A percentile compares a stretch with the other conserved stretches of the same genome.
Conservation (phyloP, 2,888 invertebrate genomes). For the Cryptocephalus moraei region DNA sequence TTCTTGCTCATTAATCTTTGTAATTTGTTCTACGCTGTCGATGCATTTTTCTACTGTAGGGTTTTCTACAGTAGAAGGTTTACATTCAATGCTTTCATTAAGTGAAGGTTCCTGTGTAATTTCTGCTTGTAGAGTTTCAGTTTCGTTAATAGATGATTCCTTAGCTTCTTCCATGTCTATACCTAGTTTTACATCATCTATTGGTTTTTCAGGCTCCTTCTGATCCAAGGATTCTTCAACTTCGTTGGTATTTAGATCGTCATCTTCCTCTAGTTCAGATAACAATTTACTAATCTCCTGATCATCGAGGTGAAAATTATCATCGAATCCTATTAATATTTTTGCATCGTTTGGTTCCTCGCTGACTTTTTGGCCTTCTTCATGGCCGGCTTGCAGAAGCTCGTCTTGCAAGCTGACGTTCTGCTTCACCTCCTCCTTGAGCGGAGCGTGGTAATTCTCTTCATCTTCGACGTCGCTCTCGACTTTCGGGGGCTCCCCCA, state of each 20-base stretch:
- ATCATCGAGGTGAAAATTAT: constrained; percentile 27
- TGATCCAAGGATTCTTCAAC: constrained; percentile 1
- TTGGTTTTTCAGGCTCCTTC: not conserved
- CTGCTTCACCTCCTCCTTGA: not conserved
- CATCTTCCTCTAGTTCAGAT: constrained; percentile 11
- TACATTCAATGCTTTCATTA: not conserved
- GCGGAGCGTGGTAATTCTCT: not conserved
- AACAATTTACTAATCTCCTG: constrained; percentile 10
- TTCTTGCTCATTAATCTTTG: no score
- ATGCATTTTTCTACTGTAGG: not conserved
- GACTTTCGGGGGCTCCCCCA: not conserved
- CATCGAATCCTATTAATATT: constrained; percentile 25
- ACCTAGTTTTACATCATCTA: not conserved
- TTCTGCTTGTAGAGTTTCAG: not conserved
- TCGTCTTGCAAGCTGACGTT: not conserved
- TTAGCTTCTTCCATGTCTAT: not conserved
- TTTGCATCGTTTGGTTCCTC: not conserved
- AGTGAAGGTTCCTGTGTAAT: not conserved
- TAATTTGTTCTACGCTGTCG: not conserved
- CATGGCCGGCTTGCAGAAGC: not conserved
- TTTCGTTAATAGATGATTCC: not conserved
- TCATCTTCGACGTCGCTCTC: not conserved
- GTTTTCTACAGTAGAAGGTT: not conserved
- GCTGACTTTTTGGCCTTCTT: not conserved
- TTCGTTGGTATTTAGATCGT: constrained; percentile 4